Base-by-base conservation (phyloP, 2,113 vertebrate genomes). In the Cheilinus undulatus region DNA sequence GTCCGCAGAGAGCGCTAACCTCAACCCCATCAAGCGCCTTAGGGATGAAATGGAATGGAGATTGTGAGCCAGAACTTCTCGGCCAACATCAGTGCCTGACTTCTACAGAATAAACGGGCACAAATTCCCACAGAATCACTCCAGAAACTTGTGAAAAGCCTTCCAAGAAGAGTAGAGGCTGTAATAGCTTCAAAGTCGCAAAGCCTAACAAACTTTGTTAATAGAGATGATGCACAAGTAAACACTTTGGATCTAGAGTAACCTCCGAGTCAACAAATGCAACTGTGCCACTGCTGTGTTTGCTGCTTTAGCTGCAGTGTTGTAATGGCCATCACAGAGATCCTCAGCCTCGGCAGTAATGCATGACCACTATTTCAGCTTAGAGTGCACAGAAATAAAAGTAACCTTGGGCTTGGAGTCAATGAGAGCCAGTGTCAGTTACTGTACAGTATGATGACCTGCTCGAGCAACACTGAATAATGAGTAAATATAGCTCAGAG, bases 401-500 rank as follows among this genome's bases (percentile, higher is more conserved):
- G 63, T 43, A 82, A 70, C 63, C 46, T 70, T 36, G 49, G 53
- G 61, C 56, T 42, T 56, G 61, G 45, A 70, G 78, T 76, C 76
- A 66, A 73, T 69, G 51, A 63, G 61, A 60, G 49, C 34, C 20
- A 26, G 54, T 28, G 53, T 78, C 52, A 28, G 62, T 69, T 54
- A 68, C 71, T 52, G 74, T 79, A 77, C 75, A 75, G 71, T 49
- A n/a, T n/a, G n/a, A n/a, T 76, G 74, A 66, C 73, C 83, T 68
- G 67, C 74, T 83, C 71, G 54, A 73, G 71, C 17, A 36, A 65
- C 51, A 38, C 78, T 30, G 75, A 85, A 85, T 76, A 80, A 78
- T 76, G 67, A 78, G 57, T 91, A 90, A 83, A 91, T 89, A 90
- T 91, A 92, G 89, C 76, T 20, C 49, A 56, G 71, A 82, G 81